Percentiles rank a stretch among this genome's conserved stretches.
Conservation (phyloP, 2,113 vertebrate genomes). For the Calonectris borealis region DNA sequence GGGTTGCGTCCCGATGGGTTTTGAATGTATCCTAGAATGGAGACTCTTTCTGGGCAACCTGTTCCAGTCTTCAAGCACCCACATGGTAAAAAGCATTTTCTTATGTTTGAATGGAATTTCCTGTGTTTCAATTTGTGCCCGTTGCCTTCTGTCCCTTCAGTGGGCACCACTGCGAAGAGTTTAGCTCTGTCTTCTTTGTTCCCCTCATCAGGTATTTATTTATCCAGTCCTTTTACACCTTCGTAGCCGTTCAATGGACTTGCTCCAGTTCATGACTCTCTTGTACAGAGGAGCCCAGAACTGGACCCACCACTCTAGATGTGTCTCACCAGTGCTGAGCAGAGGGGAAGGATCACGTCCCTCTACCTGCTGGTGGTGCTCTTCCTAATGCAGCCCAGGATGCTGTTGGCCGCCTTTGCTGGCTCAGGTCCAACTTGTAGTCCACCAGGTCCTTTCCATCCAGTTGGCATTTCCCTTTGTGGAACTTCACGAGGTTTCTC, state of each 20-base stretch:
- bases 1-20: rapidly evolving
- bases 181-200: background rate
- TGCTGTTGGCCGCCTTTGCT: background rate
- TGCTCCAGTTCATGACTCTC: background rate
- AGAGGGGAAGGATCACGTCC: background rate
- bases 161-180: background rate
- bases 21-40: background rate
- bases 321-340: background rate
- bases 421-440: background rate
- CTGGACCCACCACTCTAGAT: background rate
- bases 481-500: background rate
- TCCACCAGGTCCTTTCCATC: background rate
- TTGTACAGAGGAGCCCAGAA: background rate
- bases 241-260: background rate
- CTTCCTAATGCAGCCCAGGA: background rate
- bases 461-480: background rate
- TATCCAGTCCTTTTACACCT: background rate
- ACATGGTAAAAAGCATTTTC: background rate
- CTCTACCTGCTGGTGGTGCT: background rate
- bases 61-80: background rate
- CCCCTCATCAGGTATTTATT: background rate
- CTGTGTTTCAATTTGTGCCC: background rate
- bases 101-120: background rate
- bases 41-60: background rate
- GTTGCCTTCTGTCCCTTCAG: background rate